Evolutionary conservation across 2,888 invertebrate genomes (phyloP).

Genomic region (Drosophila meridionalis): DNA sequence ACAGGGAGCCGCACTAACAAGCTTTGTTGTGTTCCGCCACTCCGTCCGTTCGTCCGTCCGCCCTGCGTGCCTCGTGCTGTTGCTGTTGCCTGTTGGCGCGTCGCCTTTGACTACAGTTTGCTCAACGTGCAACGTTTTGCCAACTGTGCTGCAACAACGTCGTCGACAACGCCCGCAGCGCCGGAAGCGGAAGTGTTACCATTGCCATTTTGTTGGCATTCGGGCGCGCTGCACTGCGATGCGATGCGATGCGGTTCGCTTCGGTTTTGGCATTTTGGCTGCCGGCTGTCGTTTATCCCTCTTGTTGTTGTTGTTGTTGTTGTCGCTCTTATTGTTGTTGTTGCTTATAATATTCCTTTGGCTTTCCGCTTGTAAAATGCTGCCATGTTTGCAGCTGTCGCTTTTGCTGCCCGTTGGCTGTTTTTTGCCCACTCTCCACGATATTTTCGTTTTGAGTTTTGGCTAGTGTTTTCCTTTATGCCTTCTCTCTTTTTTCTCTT

Average conservation of each 20-base stretch:
- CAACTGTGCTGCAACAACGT: slow-evolving; percentile 54
- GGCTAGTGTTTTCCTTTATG: slow-evolving; percentile 19
- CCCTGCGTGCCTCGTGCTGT: slow-evolving; percentile 25
- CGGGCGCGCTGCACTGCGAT: slow-evolving; percentile 21
- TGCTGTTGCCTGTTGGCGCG: slow-evolving; percentile 37
- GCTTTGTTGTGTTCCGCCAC: slow-evolving; percentile 69
- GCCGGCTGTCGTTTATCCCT: slow-evolving; percentile 18
- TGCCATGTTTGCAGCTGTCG: slow-evolving; percentile 50
- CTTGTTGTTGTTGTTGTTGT: slow-evolving; percentile 25
- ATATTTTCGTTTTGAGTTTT: slow-evolving; percentile 11
- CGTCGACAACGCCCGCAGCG: slow-evolving; percentile 66
- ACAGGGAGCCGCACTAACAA: slow-evolving; percentile 69
- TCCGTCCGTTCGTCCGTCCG: neutral
- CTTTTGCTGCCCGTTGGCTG: slow-evolving; percentile 12
- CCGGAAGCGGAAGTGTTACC: slow-evolving; percentile 81
- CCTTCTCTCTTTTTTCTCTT: slow-evolving; percentile 14
- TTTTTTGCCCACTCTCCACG: slow-evolving; percentile 1
- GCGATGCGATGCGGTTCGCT: slow-evolving; percentile 20
- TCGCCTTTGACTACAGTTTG: slow-evolving; percentile 69
- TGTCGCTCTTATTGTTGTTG: slow-evolving; percentile 41
- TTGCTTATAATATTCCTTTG: slow-evolving; percentile 73
- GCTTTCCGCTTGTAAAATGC: slow-evolving; percentile 75
- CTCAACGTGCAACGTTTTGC: slow-evolving; percentile 71
- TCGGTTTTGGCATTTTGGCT: slow-evolving; percentile 55
- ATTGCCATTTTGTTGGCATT: slow-evolving; percentile 76